Percentiles rank a stretch among this genome's conserved stretches.
phyloP scores from a whole-genome alignment of 2,888 invertebrate species.

The Crocallis elinguaria region DNA sequence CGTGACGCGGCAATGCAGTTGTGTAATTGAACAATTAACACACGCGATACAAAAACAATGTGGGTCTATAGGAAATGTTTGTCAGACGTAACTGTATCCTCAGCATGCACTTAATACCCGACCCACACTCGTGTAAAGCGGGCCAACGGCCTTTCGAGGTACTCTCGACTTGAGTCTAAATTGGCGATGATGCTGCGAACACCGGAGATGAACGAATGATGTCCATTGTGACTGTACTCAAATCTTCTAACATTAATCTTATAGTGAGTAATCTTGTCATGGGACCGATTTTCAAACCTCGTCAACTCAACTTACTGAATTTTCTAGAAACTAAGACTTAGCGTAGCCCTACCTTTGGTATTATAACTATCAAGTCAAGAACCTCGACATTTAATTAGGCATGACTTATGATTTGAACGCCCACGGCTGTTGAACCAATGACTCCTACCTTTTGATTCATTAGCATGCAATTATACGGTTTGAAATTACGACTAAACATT shows the following conservation, averaged over 20 bases:
- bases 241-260: slow-evolving; percentile 1
- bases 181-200: slow-evolving; percentile 46
- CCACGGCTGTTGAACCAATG: slow-evolving; percentile 68
- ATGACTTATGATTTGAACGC: slow-evolving; percentile 77
- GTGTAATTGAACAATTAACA: slow-evolving; percentile 75
- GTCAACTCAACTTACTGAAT: slow-evolving; percentile 33
- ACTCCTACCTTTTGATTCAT: slow-evolving; percentile 73
- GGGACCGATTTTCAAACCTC: background rate
- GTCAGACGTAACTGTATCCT: slow-evolving; percentile 63
- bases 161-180: slow-evolving; percentile 57
- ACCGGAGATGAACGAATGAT: slow-evolving; percentile 15
- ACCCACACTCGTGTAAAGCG: slow-evolving; percentile 69
- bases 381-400: slow-evolving; percentile 77
- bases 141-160: slow-evolving; percentile 71
- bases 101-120: slow-evolving; percentile 61
- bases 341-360: slow-evolving; percentile 33
- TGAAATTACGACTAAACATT: slow-evolving; percentile 33
- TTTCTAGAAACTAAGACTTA: slow-evolving; percentile 43
- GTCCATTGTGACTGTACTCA: slow-evolving; percentile 1
- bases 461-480: slow-evolving; percentile 58
- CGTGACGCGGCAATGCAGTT: slow-evolving; percentile 69
- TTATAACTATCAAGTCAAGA: slow-evolving; percentile 64
- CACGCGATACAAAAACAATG: slow-evolving; percentile 65
- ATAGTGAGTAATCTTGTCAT: background rate
- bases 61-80: slow-evolving; percentile 63